These are phyloP conservation scores for Asbolus verrucosus DNA, from an alignment of 1,140 invertebrate species.

Conservation along the genomic window DNA sequence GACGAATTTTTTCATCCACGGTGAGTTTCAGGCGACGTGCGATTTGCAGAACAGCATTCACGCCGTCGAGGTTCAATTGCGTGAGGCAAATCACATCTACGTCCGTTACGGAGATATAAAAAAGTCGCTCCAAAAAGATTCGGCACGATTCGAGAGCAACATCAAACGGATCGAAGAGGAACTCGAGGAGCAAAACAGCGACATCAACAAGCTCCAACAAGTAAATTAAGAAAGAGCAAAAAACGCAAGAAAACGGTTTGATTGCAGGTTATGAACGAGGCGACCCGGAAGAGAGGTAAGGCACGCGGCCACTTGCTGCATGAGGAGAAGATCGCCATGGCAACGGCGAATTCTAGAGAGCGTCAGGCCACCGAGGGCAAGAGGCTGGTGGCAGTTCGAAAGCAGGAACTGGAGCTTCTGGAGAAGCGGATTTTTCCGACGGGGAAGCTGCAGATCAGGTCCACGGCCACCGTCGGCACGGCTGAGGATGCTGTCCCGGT, in stretches of 20 bases:
- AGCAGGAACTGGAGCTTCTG: conserved; percentile 76
- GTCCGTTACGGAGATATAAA: conserved; percentile 82
- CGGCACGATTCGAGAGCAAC: conserved; percentile 79
- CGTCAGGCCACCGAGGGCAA: conserved; percentile 72
- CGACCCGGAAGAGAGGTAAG: conserved; percentile 74
- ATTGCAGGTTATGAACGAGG: conserved; percentile 67
- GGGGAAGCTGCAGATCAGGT: conserved; percentile 51
- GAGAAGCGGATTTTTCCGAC: conserved; percentile 77
- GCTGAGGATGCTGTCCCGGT: conserved; percentile 59
- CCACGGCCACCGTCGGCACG: conserved; percentile 62
- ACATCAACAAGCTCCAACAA: conserved; percentile 76
- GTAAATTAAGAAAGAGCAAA: conserved; percentile 48
- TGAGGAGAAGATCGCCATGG: conserved; percentile 75
- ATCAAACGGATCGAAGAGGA: conserved; percentile 75
- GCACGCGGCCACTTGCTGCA: conserved; percentile 74
- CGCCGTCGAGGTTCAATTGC: conserved; percentile 80
- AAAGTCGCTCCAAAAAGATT: conserved; percentile 76
- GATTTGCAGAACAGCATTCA: conserved; percentile 82
- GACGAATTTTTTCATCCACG: neutral
- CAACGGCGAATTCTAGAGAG: conserved; percentile 73
- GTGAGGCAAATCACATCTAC: conserved; percentile 81
- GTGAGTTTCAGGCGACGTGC: conserved; percentile 71
- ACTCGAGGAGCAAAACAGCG: conserved; percentile 74
- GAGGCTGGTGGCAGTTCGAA: conserved; percentile 75
- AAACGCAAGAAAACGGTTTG: conserved; percentile 9